Conservation (phyloP, 2,888 invertebrate species). For the Sphecodes monilicornis region DNA sequence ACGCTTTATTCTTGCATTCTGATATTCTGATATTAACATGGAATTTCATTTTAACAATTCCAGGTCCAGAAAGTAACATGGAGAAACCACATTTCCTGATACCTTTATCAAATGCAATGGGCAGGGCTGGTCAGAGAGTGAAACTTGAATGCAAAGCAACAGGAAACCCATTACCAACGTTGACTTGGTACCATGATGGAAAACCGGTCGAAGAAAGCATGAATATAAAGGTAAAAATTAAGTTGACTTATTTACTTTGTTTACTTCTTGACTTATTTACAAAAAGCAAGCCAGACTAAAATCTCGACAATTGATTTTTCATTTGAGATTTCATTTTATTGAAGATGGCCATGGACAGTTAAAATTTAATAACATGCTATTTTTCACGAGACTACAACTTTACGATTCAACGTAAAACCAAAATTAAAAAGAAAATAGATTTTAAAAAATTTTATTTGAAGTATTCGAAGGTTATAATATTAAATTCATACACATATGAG, state of each 20-base stretch:
- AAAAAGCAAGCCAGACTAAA: no score
- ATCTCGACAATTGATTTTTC: no score
- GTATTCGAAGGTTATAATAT: background rate
- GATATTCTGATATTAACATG: background rate
- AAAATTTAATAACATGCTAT: no score
- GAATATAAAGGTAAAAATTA: conserved; percentile 53
- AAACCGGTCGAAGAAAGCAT: conserved; percentile 85
- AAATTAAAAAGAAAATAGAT: background rate
- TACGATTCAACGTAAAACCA: background rate
- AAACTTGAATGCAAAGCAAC: conserved; percentile 89
- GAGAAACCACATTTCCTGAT: conserved; percentile 87
- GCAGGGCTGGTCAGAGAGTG: conserved; percentile 90
- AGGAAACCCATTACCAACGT: conserved; percentile 88
- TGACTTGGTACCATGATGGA: conserved; percentile 89
- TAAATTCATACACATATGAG: background rate
- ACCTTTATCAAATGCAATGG: conserved; percentile 90
- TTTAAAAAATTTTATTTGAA: background rate
- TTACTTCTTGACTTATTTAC: no score
- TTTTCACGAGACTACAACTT: no score
- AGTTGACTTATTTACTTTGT: no score
- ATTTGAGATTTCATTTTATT: no score
- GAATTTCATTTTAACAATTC: background rate
- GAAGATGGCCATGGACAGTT: no score
- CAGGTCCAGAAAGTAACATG: conserved; percentile 87
- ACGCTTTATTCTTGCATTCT: background rate